Conservation (phyloP, 2,888 invertebrate species). For the Stramonita haemastoma region DNA sequence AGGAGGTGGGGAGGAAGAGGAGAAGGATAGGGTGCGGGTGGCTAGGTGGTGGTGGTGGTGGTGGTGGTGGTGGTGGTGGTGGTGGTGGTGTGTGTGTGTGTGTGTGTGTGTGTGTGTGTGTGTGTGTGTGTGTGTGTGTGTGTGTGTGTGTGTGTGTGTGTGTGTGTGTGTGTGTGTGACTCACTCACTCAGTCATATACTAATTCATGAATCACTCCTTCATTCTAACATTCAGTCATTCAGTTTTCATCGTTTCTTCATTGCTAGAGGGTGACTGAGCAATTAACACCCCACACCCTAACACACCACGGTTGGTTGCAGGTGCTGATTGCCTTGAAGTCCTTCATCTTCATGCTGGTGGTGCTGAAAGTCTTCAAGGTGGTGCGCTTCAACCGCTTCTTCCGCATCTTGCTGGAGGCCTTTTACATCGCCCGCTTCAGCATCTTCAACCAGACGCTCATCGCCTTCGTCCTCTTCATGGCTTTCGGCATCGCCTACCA, state of each 20-base stretch:
- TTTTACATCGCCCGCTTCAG: slow-evolving; percentile 6
- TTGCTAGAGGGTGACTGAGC: no score
- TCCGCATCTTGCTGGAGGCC: slow-evolving; percentile 24
- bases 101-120: slow-evolving; percentile 7
- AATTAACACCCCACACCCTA: no score
- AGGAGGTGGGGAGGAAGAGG: background rate
- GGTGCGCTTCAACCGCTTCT: slow-evolving; percentile 32
- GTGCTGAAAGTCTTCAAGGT: slow-evolving; percentile 28
- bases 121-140: slow-evolving; percentile 16
- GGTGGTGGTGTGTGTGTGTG: background rate
- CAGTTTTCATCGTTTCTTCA: no score
- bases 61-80: background rate
- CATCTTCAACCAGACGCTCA: background rate
- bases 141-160: slow-evolving; percentile 20
- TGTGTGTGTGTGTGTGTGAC: no score
- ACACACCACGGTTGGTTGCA: no score
- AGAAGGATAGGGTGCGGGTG: background rate
- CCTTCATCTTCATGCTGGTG: slow-evolving; percentile 13
- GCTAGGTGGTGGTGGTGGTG: background rate
- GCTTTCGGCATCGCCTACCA: slow-evolving; percentile 1
- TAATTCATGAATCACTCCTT: no score
- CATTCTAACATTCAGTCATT: no score
- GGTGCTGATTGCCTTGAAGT: background rate
- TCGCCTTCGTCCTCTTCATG: slow-evolving; percentile 28
- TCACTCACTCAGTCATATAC: no score